These are phyloP conservation scores for Carassius gibelio DNA, from an alignment of 2,113 vertebrate genomes.

Conservation along the genomic window DNA sequence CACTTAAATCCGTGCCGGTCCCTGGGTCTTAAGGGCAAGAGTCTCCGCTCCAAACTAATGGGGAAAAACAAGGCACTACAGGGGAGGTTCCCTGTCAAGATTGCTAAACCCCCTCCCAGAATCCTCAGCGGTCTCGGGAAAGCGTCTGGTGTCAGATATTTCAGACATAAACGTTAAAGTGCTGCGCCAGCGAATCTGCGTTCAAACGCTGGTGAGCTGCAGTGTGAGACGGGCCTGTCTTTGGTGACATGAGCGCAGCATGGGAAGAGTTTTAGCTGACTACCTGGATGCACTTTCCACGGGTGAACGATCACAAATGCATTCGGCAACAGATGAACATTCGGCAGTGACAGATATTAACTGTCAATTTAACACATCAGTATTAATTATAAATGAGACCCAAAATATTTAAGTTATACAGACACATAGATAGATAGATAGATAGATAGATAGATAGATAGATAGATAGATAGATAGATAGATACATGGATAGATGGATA, in stretches of 20 bases:
- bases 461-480: no score
- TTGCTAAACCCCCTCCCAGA: constrained; percentile 57
- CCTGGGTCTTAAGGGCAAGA: constrained; percentile 75
- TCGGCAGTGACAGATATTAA: background rate
- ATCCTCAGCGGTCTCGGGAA: constrained; percentile 60
- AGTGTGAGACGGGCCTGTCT: constrained; percentile 70
- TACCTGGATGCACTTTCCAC: constrained; percentile 37
- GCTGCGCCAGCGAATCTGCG: constrained; percentile 79
- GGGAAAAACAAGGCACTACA: constrained; percentile 68
- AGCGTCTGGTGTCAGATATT: constrained; percentile 77
- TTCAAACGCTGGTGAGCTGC: constrained; percentile 74
- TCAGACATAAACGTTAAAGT: constrained; percentile 76
- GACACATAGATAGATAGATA: background rate
- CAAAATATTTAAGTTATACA: background rate
- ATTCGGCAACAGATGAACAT: background rate
- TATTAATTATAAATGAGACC: background rate
- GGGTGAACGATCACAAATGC: background rate
- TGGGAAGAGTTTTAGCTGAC: constrained; percentile 34
- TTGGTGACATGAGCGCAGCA: constrained; percentile 74
- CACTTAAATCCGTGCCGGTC: constrained; percentile 77
- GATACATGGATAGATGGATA: background rate
- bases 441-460: no score
- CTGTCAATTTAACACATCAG: background rate
- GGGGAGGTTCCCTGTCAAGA: constrained; percentile 76
- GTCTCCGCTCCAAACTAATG: constrained; percentile 76